Base-by-base conservation (phyloP, 2,888 invertebrate species). In the Autographa gamma region DNA sequence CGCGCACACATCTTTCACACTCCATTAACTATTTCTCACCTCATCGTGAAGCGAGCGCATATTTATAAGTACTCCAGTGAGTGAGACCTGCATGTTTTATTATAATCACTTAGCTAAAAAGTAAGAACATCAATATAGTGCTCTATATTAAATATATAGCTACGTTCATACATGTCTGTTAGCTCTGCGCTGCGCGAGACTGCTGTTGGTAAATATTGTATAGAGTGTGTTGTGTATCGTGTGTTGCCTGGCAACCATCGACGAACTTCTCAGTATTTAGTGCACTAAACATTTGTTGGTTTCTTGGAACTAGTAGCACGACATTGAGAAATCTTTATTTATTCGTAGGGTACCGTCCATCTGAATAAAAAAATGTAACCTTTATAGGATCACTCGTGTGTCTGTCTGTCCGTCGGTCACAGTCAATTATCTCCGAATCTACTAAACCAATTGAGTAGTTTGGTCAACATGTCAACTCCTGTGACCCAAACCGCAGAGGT, bases 11-110 rank as follows among this genome's bases (percentile, higher is more conserved):
- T 65, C 43, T 60, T 56, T 73, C 67, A 67, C 75, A 64, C 74
- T 78, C 34, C 60, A 78, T 78, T 73, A 74, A 68, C 25, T 66
- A 74, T 74, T 66, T 32, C 68, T 74, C 65, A 69, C 34, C n/a
- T 59, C 52, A 34, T 25, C 54, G 59, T 48, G 63, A 25, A 54
- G 34, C 7, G 63, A 54, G 32, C 63, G 7, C 62, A 52, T 31
- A 62, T 31, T 31, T 48, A 48, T 62, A 13, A 59, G 77, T 65
- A 65, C 11, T 25, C 18, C 34, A 38, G 38, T 11, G 13, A 19
- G 19, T 3, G 9, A 25, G 25, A 25, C 25, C 11, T 56, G 25
- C 54, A 56, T 25, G 54, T 56, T 56, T 19, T 4, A 56, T 19
- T 13, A 25, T 56, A 19, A 13, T 19, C 54, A 56, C 54, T 56